Conservation (phyloP, 2,797 vertebrate species). For the Schizothorax lantsangensis region DNA sequence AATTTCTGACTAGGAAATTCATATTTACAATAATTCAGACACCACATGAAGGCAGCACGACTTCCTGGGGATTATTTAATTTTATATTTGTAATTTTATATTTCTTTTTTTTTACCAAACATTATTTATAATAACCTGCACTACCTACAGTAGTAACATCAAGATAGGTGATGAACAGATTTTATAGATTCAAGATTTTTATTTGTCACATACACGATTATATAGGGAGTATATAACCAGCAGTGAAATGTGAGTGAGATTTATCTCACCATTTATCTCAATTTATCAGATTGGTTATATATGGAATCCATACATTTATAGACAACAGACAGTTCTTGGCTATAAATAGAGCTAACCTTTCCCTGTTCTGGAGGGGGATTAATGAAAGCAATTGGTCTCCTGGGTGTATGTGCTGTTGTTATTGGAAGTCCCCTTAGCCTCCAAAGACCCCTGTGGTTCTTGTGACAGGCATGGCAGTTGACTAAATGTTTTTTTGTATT, state of each 20-base stretch:
- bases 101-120: neutral
- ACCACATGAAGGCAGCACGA: no score
- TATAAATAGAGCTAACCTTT: constrained; percentile 69
- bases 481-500: constrained; percentile 21
- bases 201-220: no score
- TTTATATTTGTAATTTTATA: no score
- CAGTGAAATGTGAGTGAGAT: no score
- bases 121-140: neutral
- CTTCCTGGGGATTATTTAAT: neutral
- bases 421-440: constrained; percentile 37
- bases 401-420: constrained; percentile 49
- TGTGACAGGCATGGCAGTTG: constrained; percentile 11
- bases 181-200: neutral
- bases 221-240: no score
- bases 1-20: no score
- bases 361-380: constrained; percentile 54
- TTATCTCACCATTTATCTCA: no score
- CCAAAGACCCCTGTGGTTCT: constrained; percentile 1
- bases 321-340: constrained; percentile 56
- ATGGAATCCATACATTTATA: constrained; percentile 13
- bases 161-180: neutral
- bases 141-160: neutral
- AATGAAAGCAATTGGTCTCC: constrained; percentile 35
- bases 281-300: no score
- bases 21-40: no score